Evolutionary conservation across 1,140 invertebrate species (phyloP), one percentile per base, ranked within the genome.

Genomic region (Cydia strobilella): DNA sequence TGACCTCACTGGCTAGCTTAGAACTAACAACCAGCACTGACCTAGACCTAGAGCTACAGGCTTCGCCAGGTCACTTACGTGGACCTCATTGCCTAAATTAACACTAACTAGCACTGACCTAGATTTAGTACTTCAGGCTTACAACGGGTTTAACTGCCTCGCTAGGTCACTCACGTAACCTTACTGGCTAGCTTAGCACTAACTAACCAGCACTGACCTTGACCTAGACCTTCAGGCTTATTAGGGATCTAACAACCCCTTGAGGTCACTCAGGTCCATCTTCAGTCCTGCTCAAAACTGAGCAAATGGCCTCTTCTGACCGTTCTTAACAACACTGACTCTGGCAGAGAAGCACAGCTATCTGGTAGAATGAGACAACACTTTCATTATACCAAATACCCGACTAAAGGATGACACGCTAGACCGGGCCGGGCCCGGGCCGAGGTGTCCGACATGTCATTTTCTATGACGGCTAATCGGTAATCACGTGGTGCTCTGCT

Each of bases 151-250:
- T 92, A 93, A 79, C 87, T 90, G 51, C 80, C 84, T 80, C 91
- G 93, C 74, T 91, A 94, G 93, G 93, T 94, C 89, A 75, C 81
- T 39, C 83, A 86, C 75, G 86, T 92, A 89, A 91, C 85, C 90
- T 92, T 83, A 89, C 88, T 45, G 80, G 82, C 69, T 51, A 51
- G 48, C 48, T 51, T 51, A 51, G 48, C 15, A 51, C 48, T 5
- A 51, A 51, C 45, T 48, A 13, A 48, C 13, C 48, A 51, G n/a
- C 48, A 51, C 48, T 51, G 4, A 51, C 6, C 48, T n/a, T 12
- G 48, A 51, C 48, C 48, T 51, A 18, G n/a, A 5, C 48, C n/a
- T 51, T 51, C 15, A 51, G 15, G 1, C n/a, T 51, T n/a, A 48
- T 13, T 13, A 48, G 45, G 45, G 1, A 82, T 83, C 77, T 91